These are phyloP conservation scores for Lingula anatina DNA, from an alignment of 2,888 invertebrate species.

Conservation along the genomic window DNA sequence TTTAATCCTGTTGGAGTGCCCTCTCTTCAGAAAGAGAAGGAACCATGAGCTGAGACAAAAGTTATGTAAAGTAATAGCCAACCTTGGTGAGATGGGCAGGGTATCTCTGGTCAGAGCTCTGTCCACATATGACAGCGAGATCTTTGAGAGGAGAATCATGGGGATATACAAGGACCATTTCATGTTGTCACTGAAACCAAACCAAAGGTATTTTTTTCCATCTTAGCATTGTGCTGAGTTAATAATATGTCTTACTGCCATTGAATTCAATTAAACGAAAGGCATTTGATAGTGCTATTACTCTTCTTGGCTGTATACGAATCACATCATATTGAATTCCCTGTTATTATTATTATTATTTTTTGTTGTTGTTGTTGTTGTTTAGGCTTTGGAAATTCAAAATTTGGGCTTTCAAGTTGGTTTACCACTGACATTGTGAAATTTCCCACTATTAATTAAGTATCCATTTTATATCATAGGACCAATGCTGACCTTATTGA, in stretches of 20 bases:
- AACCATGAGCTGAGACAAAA: constrained; percentile 2
- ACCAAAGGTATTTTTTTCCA: constrained; percentile 3
- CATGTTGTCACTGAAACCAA: constrained; percentile 1
- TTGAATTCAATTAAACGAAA: too few species aligned
- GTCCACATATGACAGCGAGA: neutral
- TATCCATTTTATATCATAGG: neutral
- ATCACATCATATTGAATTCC: too few species aligned
- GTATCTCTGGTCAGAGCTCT: neutral
- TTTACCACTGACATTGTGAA: too few species aligned
- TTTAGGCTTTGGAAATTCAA: too few species aligned
- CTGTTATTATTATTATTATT: too few species aligned
- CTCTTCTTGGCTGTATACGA: too few species aligned
- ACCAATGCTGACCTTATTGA: neutral
- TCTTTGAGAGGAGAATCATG: constrained; percentile 1
- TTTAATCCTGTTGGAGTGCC: neutral
- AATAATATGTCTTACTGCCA: too few species aligned
- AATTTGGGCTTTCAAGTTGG: too few species aligned
- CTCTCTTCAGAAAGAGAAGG: neutral
- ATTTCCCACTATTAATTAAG: too few species aligned
- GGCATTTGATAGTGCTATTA: too few species aligned
- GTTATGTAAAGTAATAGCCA: neutral
- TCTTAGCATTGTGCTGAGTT: too few species aligned
- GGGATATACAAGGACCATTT: constrained; percentile 2
- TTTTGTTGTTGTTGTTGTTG: too few species aligned
- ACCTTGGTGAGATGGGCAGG: neutral